A percentile compares a stretch with the other conserved stretches of the same genome.
Conservation (phyloP, 2,113 vertebrate species). For the Apteryx owenii region DNA sequence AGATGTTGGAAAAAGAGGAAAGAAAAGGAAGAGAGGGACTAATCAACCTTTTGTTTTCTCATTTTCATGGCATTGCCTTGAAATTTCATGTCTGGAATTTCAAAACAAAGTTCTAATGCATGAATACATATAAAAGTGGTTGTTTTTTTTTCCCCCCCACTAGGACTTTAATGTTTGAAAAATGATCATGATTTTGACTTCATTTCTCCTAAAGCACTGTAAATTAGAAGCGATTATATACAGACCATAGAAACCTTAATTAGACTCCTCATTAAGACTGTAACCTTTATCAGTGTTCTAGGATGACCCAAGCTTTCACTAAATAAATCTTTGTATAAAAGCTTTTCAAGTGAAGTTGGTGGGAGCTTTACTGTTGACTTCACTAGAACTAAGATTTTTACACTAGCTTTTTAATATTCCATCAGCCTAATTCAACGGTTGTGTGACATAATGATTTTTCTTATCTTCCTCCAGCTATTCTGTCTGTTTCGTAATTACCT, state of each 20-base stretch:
- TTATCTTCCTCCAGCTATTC: slow-evolving; percentile 36
- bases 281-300: not conserved
- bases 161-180: not conserved
- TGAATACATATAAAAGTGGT: not conserved
- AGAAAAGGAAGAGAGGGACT: not conserved
- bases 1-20: not conserved
- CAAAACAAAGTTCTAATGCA: not conserved
- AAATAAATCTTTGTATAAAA: not conserved
- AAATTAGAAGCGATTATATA: not conserved
- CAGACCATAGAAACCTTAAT: not conserved
- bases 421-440: not conserved
- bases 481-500: slow-evolving; percentile 35
- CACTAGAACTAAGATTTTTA: not conserved
- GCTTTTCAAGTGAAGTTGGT: not conserved
- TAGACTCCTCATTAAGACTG: not conserved
- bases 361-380: not conserved
- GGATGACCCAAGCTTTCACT: not conserved
- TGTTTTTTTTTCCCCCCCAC: not conserved
- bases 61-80: not conserved
- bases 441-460: slow-evolving; percentile 34
- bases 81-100: not conserved
- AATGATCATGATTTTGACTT: not conserved
- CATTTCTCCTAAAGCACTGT: not conserved
- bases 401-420: not conserved
- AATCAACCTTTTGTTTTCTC: not conserved